Evolutionary conservation across 1,140 invertebrate genomes (phyloP).

Genomic region (Bombus waltoni): DNA sequence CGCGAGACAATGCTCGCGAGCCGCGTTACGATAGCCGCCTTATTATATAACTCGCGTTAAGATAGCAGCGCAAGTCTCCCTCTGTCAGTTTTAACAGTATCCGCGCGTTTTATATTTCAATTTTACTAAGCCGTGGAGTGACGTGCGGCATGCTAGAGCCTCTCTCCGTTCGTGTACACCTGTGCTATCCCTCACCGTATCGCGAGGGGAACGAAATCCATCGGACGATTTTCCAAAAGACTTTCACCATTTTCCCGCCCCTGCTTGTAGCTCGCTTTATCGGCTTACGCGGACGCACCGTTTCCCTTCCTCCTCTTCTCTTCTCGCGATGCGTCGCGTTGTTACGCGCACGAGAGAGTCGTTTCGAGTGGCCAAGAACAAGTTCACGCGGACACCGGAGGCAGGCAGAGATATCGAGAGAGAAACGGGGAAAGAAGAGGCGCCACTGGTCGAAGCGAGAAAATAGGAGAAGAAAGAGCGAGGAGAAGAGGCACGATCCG

Average conservation of each 20-base stretch:
- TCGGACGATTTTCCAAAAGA: constrained; percentile 62
- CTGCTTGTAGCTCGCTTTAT: background rate
- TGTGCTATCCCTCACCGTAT: constrained; percentile 44
- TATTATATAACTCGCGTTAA: constrained; percentile 49
- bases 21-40: background rate
- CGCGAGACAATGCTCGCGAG: background rate
- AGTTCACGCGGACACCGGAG: constrained; percentile 51
- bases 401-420: constrained; percentile 38
- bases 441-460: background rate
- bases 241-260: constrained; percentile 64
- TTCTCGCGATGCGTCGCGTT: constrained; percentile 37
- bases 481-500: constrained; percentile 48
- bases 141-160: background rate
- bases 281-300: background rate
- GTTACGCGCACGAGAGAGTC: constrained; percentile 32
- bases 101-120: constrained; percentile 64
- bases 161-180: constrained; percentile 34
- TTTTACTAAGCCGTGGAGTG: constrained; percentile 41
- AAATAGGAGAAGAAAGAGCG: constrained; percentile 26
- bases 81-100: constrained; percentile 56
- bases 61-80: constrained; percentile 45
- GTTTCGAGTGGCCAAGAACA: constrained; percentile 57
- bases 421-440: constrained; percentile 50
- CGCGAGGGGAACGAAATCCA: constrained; percentile 43
- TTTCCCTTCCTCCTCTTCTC: background rate